Base-by-base conservation (phyloP, 1,140 invertebrate species). In the Cheumatopsyche charites region DNA sequence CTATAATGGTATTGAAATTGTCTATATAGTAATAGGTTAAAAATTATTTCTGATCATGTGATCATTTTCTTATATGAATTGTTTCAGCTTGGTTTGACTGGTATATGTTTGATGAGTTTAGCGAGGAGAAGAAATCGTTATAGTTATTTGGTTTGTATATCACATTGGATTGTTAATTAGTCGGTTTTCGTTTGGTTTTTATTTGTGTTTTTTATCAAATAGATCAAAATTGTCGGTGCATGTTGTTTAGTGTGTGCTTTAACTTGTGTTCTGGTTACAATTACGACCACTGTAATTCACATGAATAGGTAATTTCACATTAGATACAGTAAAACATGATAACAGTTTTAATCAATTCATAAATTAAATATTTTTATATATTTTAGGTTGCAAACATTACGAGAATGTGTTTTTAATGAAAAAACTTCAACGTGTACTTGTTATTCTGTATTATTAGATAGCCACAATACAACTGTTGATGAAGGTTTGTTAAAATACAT, bases 241-340 rank as follows among this genome's bases (percentile, higher is more conserved):
- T 93, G 92, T 79, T 94, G 92, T 73, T 83, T 95, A 19, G 89
- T 93, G 1, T 94, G 92, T 76, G 92, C 93, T 0, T 82, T 94
- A 36, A 91, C 93, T 0, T 95, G 93, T 79, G 91, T 94, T 12
- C 84, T 94, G 52, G 93, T 96, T 45, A 95, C 94, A 9, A 93
- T 96, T 15, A 95, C 94, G 1, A 96, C 94, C 0, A 95, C 93
- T 0, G 93, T 95, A n/a, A 90, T 96, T 68, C 94, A 96, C 80
- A 95, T 96, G 93, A 94, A 94, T 77, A 87, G 83, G 83, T 84
- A 73, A 80, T 79, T 79, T 15, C 43, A 52, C 63, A 58, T 19
- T 21, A 17, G 3, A 6, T 55, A 62, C 21, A 70, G 23, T 43
- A 42, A 26, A 47, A 4, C 29, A 2, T 9, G 4, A 58, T 70